Conservation (phyloP, 2,888 invertebrate genomes). For the Xestia c-nigrum region DNA sequence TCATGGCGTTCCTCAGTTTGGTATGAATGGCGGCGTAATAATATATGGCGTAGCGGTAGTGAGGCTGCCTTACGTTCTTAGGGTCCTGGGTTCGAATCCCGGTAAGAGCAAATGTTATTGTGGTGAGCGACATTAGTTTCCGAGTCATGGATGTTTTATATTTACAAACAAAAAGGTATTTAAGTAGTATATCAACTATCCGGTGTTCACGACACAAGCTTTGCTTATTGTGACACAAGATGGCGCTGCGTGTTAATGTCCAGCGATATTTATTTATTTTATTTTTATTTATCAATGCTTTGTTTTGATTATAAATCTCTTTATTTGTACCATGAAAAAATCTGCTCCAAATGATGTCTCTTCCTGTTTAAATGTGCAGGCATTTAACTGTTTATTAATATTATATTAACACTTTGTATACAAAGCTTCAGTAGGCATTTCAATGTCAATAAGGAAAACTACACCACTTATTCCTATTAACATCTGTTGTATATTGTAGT, state of each 20-base stretch:
- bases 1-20: conserved; percentile 49
- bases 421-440: conserved; percentile 25
- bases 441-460: conserved; percentile 54
- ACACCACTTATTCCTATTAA: not conserved
- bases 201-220: no score
- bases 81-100: no score
- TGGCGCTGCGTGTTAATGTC: no score
- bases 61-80: no score
- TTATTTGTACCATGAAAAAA: conserved; percentile 1
- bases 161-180: no score
- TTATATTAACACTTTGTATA: conserved; percentile 2
- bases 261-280: no score
- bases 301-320: not conserved
- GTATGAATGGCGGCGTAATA: conserved; percentile 54
- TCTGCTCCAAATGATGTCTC: not conserved
- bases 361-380: conserved; percentile 36
- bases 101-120: no score
- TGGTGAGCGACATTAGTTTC: no score
- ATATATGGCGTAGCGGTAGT: no score
- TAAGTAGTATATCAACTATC: no score
- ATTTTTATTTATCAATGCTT: conserved; percentile 16
- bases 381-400: conserved; percentile 22
- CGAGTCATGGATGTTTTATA: no score
- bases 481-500: conserved; percentile 7
- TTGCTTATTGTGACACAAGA: no score